Evolutionary conservation across 2,113 vertebrate species (phyloP).

Genomic region (Bagarius yarrelli): DNA sequence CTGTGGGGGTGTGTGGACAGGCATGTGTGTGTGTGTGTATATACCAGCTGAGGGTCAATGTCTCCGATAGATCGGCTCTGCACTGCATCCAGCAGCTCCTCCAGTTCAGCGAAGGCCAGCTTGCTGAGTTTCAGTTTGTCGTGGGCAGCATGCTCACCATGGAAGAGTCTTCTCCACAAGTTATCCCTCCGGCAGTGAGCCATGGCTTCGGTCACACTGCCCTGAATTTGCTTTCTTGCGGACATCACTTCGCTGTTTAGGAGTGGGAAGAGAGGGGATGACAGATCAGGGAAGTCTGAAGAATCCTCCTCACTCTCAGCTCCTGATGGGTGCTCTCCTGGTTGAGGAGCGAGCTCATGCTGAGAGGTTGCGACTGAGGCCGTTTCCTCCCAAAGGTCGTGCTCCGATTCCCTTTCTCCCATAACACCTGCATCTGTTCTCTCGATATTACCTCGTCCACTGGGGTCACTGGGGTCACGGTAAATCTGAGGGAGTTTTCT

Average conservation of each 20-base stretch:
- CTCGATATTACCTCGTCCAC: constrained; percentile 63
- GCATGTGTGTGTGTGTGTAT: background rate
- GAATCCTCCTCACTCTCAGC: constrained; percentile 37
- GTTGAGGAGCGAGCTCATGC: constrained; percentile 54
- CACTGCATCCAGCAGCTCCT: constrained; percentile 90
- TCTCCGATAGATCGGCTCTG: constrained; percentile 89
- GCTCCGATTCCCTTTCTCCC: constrained; percentile 54
- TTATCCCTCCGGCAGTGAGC: constrained; percentile 94
- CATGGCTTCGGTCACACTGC: constrained; percentile 89
- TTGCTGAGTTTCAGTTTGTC: constrained; percentile 91
- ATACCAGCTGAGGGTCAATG: constrained; percentile 94
- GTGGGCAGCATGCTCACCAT: constrained; percentile 87
- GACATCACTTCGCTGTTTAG: constrained; percentile 83
- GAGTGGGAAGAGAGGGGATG: constrained; percentile 82
- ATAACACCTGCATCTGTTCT: constrained; percentile 49
- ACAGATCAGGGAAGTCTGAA: constrained; percentile 62
- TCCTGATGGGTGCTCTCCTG: constrained; percentile 70
- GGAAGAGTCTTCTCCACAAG: constrained; percentile 95
- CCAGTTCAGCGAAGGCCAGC: constrained; percentile 85
- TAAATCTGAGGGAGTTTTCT: constrained; percentile 86
- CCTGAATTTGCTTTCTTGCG: constrained; percentile 82
- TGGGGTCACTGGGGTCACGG: constrained; percentile 75
- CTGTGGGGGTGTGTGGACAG: background rate
- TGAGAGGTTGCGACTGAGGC: constrained; percentile 23
- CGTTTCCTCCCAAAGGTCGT: constrained; percentile 77